Conservation (phyloP, 2,797 vertebrate species). For the Catostomus latipinnis region DNA sequence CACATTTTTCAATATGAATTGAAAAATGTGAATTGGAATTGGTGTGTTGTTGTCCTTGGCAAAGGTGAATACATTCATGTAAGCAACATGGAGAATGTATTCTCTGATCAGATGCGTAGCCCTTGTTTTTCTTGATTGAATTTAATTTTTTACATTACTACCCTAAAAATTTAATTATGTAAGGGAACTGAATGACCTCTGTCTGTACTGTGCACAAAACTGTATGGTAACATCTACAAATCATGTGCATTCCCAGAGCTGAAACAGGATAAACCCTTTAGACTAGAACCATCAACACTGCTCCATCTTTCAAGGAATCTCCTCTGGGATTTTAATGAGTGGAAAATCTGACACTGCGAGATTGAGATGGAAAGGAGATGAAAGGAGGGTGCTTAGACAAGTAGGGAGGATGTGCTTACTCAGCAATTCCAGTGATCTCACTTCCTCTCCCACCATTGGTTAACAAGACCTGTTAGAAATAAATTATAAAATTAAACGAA, state of each 20-base stretch:
- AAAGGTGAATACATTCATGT: neutral
- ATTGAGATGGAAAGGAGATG: slow-evolving; percentile 23
- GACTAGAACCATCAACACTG: slow-evolving; percentile 34
- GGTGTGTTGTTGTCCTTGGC: too few species aligned
- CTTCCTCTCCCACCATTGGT: slow-evolving; percentile 56
- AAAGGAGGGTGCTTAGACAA: slow-evolving; percentile 31
- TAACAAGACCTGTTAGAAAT: slow-evolving; percentile 36
- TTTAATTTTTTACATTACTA: neutral
- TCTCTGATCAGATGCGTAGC: slow-evolving; percentile 1
- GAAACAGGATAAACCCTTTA: slow-evolving; percentile 20
- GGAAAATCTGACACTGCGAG: slow-evolving; percentile 26
- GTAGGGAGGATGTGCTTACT: slow-evolving; percentile 44
- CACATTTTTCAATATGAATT: neutral
- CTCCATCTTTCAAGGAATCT: slow-evolving; percentile 40
- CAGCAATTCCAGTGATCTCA: slow-evolving; percentile 59
- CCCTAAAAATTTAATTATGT: neutral
- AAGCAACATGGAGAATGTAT: neutral
- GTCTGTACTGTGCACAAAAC: neutral
- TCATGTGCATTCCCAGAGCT: slow-evolving; percentile 13
- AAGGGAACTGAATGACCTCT: neutral
- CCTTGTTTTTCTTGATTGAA: neutral
- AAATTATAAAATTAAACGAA: slow-evolving; percentile 30
- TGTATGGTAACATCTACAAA: slow-evolving; percentile 21
- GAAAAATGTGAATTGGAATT: too few species aligned
- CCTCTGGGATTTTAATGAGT: slow-evolving; percentile 39